Percentiles rank a stretch among this genome's conserved stretches.
These are phyloP conservation scores for Drepanosiphum platanoidis DNA, from an alignment of 2,888 invertebrate species.

Conservation along the genomic window DNA sequence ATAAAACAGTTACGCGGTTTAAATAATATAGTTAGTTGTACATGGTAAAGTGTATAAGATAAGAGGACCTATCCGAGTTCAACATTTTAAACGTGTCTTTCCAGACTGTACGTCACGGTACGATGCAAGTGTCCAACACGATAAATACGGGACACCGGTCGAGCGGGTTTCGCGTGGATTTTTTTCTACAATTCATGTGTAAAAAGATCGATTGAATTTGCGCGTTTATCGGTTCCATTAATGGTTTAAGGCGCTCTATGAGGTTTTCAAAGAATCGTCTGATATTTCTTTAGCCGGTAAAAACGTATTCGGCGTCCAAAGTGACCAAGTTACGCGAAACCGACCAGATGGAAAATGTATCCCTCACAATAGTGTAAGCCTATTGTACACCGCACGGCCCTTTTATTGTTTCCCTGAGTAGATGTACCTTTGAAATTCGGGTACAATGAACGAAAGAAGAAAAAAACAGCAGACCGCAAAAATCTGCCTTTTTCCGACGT, in stretches of 20 bases:
- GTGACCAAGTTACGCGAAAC: slow-evolving; percentile 59
- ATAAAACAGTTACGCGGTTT: neutral
- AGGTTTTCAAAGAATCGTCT: slow-evolving; percentile 16
- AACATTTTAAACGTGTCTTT: neutral
- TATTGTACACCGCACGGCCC: slow-evolving; percentile 40
- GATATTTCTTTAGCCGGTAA: slow-evolving; percentile 44
- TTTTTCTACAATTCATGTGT: neutral
- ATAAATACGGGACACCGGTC: neutral
- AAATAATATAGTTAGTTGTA: neutral
- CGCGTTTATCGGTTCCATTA: slow-evolving; percentile 23
- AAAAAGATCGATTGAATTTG: slow-evolving; percentile 12
- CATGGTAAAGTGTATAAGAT: neutral
- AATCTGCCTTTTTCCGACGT: slow-evolving; percentile 55
- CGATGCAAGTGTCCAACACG: too few species aligned
- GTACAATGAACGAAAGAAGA: slow-evolving; percentile 39
- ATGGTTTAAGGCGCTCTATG: neutral
- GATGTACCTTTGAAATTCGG: slow-evolving; percentile 19
- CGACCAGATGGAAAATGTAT: slow-evolving; percentile 54
- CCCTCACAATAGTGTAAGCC: slow-evolving; percentile 28
- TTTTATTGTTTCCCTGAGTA: slow-evolving; percentile 40
- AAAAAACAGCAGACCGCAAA: slow-evolving; percentile 55
- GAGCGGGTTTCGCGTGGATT: neutral
- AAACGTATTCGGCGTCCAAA: slow-evolving; percentile 19
- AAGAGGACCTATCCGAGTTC: neutral
- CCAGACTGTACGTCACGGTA: too few species aligned